phyloP scores from a whole-genome alignment of 2,888 invertebrate species.

The Embidobia sp. region DNA sequence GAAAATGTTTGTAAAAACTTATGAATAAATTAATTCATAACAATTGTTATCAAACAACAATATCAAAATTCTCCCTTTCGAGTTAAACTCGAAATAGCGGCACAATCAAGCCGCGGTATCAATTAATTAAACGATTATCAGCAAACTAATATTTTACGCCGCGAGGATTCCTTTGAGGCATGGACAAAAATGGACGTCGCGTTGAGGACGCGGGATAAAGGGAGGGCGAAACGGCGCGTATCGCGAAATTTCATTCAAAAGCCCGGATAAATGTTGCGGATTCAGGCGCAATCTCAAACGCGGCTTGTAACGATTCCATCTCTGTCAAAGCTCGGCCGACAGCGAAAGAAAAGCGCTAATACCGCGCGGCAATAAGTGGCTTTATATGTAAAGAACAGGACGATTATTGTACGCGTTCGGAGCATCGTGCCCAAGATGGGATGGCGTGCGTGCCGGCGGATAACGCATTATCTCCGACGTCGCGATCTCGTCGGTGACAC shows the following conservation, averaged over 20 bases:
- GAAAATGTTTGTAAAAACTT: too few relatives aligned
- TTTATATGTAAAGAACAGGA: slow-evolving; percentile 43
- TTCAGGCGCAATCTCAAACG: slow-evolving; percentile 16
- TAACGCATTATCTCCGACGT: slow-evolving; percentile 57
- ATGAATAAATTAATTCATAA: too few relatives aligned
- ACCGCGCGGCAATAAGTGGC: slow-evolving; percentile 38
- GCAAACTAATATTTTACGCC: too few relatives aligned
- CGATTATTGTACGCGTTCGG: slow-evolving; percentile 50
- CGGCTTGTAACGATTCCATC: slow-evolving; percentile 53
- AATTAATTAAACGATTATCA: too few relatives aligned
- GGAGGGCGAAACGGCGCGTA: neutral
- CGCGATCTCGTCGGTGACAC: slow-evolving; percentile 57
- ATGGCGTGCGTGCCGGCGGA: slow-evolving; percentile 39
- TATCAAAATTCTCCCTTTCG: too few relatives aligned
- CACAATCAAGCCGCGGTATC: too few relatives aligned
- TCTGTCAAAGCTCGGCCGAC: slow-evolving; percentile 38
- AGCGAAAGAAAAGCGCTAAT: slow-evolving; percentile 32
- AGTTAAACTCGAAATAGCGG: too few relatives aligned
- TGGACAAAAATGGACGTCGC: too few relatives aligned
- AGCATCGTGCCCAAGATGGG: slow-evolving; percentile 36
- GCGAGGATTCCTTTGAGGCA: too few relatives aligned
- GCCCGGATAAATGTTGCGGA: slow-evolving; percentile 8
- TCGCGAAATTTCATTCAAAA: slow-evolving; percentile 33
- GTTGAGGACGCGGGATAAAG: too few relatives aligned
- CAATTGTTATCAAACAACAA: too few relatives aligned